Percentiles rank a stretch among this genome's conserved stretches.
These are phyloP conservation scores for Pachycephus smyrnensis DNA, from an alignment of 2,888 invertebrate species.

Conservation along the genomic window DNA sequence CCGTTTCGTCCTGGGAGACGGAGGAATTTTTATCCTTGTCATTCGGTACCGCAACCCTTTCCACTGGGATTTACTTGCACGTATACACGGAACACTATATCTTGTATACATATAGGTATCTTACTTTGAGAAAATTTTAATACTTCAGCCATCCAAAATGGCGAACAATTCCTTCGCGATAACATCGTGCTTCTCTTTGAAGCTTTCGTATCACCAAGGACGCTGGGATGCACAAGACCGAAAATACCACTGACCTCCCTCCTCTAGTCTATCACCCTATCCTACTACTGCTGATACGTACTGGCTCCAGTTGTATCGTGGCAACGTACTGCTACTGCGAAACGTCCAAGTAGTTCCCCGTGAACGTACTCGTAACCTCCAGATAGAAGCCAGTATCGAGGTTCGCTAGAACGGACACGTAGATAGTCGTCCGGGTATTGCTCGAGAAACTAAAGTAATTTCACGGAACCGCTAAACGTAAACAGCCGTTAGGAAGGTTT, in stretches of 20 bases:
- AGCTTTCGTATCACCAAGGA: not conserved
- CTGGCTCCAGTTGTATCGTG: not conserved
- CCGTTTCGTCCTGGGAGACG: not conserved
- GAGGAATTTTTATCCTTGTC: not conserved
- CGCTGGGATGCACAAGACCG: not conserved
- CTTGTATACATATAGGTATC: too few relatives aligned
- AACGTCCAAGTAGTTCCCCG: not conserved
- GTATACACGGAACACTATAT: not conserved
- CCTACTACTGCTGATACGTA: not conserved
- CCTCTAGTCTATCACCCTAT: not conserved
- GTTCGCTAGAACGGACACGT: not conserved
- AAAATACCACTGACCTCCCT: not conserved
- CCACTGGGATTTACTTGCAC: not conserved
- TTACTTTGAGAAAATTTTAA: not conserved
- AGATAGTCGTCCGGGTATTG: not conserved
- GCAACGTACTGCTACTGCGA: not conserved
- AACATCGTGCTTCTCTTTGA: not conserved
- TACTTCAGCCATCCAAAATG: not conserved
- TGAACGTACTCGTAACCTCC: not conserved
- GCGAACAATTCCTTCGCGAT: not conserved
- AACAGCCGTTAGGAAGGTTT: not conserved
- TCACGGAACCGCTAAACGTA: not conserved
- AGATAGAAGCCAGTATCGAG: not conserved
- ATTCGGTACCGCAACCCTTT: not conserved
- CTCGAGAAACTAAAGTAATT: not conserved